A percentile compares a stretch with the other conserved stretches of the same genome.
Conservation (phyloP, 2,797 vertebrate species). For the Muscicapa striata region DNA sequence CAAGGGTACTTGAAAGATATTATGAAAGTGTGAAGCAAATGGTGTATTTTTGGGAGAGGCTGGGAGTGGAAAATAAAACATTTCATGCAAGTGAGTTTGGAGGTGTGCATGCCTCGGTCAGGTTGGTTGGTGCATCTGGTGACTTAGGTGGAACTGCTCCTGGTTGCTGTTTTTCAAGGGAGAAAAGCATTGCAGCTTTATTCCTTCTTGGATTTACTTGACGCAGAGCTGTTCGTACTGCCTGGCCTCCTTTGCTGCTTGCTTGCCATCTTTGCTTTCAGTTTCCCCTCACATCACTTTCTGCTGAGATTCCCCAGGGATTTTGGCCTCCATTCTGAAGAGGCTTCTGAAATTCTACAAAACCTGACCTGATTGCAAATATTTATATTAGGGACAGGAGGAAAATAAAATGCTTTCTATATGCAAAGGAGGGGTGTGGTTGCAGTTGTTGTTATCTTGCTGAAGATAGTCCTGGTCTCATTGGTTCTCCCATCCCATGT, state of each 20-base stretch:
- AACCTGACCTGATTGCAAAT: not conserved
- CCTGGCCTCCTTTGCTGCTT: not conserved
- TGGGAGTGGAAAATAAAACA: not conserved
- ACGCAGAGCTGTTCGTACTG: fast-evolving
- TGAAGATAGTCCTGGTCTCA: not conserved
- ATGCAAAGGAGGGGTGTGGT: not conserved
- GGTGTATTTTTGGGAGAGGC: not conserved
- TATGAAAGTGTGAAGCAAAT: not conserved
- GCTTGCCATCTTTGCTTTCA: not conserved
- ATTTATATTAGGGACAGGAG: not conserved
- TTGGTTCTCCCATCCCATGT: not conserved
- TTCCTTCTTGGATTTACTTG: not conserved
- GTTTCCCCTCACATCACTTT: not conserved
- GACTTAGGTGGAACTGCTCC: not conserved
- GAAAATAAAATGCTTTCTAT: not conserved
- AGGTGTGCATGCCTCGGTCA: not conserved
- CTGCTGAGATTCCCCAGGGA: not conserved
- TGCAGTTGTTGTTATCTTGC: not conserved
- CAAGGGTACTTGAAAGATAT: not conserved
- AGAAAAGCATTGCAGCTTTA: not conserved
- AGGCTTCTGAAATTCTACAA: not conserved
- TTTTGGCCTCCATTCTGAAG: not conserved
- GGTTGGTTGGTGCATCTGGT: not conserved
- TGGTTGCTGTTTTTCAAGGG: not conserved
- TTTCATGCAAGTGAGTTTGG: not conserved